phyloP scores from a whole-genome alignment of 2,113 vertebrate genomes.

The Oenanthe melanoleuca region DNA sequence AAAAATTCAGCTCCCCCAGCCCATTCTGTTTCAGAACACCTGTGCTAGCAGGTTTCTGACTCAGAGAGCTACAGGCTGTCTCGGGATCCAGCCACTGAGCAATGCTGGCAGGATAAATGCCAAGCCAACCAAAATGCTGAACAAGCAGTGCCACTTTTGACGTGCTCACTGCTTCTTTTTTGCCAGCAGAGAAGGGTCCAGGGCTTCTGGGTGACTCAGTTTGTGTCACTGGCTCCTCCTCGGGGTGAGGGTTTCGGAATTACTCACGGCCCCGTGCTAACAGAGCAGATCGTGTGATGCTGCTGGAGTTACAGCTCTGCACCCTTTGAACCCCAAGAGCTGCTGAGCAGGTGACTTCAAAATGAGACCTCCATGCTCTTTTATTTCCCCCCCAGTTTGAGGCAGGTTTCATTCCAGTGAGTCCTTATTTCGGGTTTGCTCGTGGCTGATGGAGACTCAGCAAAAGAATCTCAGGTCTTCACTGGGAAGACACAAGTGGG shows the following conservation, averaged over 20 bases:
- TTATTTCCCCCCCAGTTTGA: not conserved
- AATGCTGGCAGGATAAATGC: not conserved
- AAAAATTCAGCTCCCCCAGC: not conserved
- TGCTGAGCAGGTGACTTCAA: not conserved
- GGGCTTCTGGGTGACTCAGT: not conserved
- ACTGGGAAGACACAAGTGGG: not conserved
- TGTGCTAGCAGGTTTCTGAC: not conserved
- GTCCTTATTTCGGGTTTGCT: not conserved
- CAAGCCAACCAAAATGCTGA: not conserved
- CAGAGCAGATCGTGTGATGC: accelerated
- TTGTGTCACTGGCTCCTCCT: not conserved
- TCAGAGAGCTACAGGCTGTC: not conserved
- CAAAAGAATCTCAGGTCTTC: not conserved
- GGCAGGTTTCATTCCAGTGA: not conserved
- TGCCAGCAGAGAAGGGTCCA: not conserved
- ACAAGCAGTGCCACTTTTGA: not conserved
- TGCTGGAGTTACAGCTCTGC: not conserved
- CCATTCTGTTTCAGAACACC: not conserved
- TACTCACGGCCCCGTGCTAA: not conserved
- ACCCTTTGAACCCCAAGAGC: not conserved
- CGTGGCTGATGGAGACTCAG: not conserved
- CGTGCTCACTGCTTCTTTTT: not conserved
- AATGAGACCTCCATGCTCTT: accelerated
- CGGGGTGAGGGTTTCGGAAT: slow-evolving; percentile 22
- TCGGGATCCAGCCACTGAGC: not conserved